phyloP scores from a whole-genome alignment of 2,113 vertebrate species.

The Saccopteryx leptura region DNA sequence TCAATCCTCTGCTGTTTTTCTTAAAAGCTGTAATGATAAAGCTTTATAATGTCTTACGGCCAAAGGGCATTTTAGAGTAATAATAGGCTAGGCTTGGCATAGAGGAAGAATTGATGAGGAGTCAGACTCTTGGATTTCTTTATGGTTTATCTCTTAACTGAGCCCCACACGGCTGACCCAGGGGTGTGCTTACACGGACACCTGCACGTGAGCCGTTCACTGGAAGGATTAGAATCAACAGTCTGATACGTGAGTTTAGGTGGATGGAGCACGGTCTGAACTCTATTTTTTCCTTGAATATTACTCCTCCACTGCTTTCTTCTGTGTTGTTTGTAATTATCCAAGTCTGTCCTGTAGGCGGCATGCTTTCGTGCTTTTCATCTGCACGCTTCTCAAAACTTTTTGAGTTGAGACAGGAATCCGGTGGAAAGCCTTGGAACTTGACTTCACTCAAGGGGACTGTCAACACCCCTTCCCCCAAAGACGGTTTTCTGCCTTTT shows the following conservation, averaged over 20 bases:
- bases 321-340: neutral
- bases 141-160: neutral
- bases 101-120: neutral
- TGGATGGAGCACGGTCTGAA: neutral
- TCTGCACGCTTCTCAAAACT: neutral
- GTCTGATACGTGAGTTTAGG: neutral
- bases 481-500: neutral
- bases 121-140: constrained; percentile 2
- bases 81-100: neutral
- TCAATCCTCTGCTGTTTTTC: constrained; percentile 27
- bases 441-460: neutral
- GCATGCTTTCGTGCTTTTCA: neutral
- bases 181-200: neutral
- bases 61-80: neutral
- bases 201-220: neutral
- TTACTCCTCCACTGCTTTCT: neutral
- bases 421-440: neutral
- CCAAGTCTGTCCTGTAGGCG: neutral
- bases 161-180: neutral
- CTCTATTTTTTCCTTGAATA: neutral
- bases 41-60: neutral
- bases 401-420: neutral
- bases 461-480: neutral
- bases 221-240: neutral
- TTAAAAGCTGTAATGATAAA: neutral